Evolutionary conservation across 2,797 vertebrate genomes (phyloP).

Genomic region (Oreonectes daqikongensis): DNA sequence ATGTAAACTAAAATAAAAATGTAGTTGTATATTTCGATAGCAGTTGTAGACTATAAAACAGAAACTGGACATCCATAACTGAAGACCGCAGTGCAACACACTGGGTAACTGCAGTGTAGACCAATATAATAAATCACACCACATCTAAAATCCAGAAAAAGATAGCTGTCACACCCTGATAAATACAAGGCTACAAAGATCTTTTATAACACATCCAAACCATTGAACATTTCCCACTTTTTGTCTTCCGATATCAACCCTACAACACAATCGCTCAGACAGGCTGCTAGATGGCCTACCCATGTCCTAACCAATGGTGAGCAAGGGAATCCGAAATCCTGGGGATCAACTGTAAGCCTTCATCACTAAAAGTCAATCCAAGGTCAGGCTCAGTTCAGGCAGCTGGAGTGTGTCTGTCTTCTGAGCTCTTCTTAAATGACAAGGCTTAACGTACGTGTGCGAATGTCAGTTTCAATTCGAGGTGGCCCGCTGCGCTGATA

Average conservation of each 20-base stretch:
- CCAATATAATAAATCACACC: background rate
- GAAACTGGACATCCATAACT: background rate
- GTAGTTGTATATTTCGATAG: too few relatives aligned
- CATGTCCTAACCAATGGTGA: constrained; percentile 57
- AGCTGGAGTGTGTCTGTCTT: constrained; percentile 62
- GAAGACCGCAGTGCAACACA: background rate
- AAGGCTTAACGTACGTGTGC: constrained; percentile 50
- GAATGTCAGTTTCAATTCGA: constrained; percentile 33
- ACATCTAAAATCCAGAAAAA: background rate
- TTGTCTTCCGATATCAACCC: constrained; percentile 47
- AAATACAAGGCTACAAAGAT: constrained; percentile 28
- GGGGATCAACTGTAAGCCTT: constrained; percentile 72
- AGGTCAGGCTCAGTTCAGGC: constrained; percentile 70
- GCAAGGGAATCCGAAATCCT: constrained; percentile 63
- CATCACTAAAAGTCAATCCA: constrained; percentile 73
- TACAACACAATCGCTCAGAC: constrained; percentile 28
- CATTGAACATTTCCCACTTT: constrained; percentile 20
- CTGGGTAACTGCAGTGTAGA: background rate
- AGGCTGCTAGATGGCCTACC: constrained; percentile 46
- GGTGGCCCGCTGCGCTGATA: constrained; percentile 33
- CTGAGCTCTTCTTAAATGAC: constrained; percentile 62
- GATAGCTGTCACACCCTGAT: constrained; percentile 29
- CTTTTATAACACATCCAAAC: constrained; percentile 12
- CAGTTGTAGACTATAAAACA: background rate
- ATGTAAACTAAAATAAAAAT: too few relatives aligned